Conservation (phyloP, 2,888 invertebrate genomes). For the Drosophila atripex region DNA sequence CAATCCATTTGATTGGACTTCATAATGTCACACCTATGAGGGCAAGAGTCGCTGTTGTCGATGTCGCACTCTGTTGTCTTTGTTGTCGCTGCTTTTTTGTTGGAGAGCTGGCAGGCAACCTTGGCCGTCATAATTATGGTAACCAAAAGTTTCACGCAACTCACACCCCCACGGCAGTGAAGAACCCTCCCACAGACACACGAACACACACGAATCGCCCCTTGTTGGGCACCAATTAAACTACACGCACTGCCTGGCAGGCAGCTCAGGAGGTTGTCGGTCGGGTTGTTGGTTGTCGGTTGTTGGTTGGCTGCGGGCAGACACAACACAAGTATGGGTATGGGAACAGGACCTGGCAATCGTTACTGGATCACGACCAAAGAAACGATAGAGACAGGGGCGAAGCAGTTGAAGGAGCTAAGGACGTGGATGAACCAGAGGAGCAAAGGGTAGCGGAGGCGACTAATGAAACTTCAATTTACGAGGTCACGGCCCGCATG, state of each 20-base stretch:
- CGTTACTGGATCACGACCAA: conserved; percentile 51
- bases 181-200: conserved; percentile 36
- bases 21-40: conserved; percentile 48
- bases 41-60: conserved; percentile 33
- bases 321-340: conserved; percentile 27
- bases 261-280: conserved; percentile 36
- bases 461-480: conserved; percentile 76
- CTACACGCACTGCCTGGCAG: conserved; percentile 64
- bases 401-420: not conserved
- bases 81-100: conserved; percentile 38
- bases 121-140: conserved; percentile 79
- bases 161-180: conserved; percentile 57
- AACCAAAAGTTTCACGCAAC: conserved; percentile 73
- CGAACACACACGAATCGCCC: conserved; percentile 15
- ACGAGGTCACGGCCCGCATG: conserved; percentile 77
- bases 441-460: conserved; percentile 13
- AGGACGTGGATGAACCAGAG: not conserved
- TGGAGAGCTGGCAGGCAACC: conserved; percentile 50
- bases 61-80: conserved; percentile 37
- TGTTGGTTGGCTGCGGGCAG: conserved; percentile 32
- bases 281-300: conserved; percentile 6
- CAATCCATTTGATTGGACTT: conserved; percentile 56
- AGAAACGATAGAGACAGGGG: conserved; percentile 2
- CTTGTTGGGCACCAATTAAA: conserved; percentile 71
- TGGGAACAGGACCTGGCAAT: conserved; percentile 34